A percentile compares a stretch with the other conserved stretches of the same genome.
phyloP scores from a whole-genome alignment of 2,113 vertebrate genomes.

The Corythaeola cristata region DNA sequence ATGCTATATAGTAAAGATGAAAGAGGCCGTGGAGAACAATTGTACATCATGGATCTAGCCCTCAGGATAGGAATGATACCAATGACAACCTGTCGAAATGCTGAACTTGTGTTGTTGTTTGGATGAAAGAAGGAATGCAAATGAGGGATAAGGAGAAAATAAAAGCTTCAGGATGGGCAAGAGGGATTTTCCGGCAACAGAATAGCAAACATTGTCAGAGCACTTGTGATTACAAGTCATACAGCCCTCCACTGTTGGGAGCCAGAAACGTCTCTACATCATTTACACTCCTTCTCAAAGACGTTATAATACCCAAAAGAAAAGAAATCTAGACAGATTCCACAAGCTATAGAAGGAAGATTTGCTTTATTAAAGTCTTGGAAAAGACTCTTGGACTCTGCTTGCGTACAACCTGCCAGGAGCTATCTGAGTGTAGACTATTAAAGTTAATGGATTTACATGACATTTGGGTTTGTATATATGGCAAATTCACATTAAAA shows the following conservation, averaged over 20 bases:
- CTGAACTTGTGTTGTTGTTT: neutral
- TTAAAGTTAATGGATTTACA: neutral
- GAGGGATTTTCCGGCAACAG: neutral
- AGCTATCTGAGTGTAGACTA: neutral
- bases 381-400: neutral
- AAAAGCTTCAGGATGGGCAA: slow-evolving; percentile 10
- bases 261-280: neutral
- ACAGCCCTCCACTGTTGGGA: neutral
- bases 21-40: slow-evolving; percentile 16
- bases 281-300: slow-evolving; percentile 13
- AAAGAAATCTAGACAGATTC: neutral
- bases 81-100: slow-evolving; percentile 41
- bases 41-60: neutral
- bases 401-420: neutral
- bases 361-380: neutral
- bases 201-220: neutral
- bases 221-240: slow-evolving; percentile 6
- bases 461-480: neutral
- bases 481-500: neutral
- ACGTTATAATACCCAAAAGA: neutral
- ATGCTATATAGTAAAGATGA: neutral
- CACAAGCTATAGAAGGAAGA: neutral
- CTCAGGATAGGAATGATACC: slow-evolving; percentile 36
- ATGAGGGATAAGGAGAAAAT: slow-evolving; percentile 33
- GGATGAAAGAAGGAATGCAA: slow-evolving; percentile 57